phyloP scores from a whole-genome alignment of 2,113 vertebrate genomes.

The Lamprotornis superbus region DNA sequence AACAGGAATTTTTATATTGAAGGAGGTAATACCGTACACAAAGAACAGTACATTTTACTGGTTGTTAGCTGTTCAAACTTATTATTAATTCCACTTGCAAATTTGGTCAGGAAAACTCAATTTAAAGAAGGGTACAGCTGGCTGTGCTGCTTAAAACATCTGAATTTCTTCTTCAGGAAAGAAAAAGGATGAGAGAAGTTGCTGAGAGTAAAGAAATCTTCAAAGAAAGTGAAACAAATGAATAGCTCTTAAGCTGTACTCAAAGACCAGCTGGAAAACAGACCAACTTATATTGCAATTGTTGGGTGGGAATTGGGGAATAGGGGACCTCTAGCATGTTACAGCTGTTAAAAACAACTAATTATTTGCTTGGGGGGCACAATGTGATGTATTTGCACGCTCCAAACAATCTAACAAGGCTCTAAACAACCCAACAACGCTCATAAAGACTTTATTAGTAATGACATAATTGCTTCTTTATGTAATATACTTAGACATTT shows the following conservation, averaged over 20 bases:
- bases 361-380: not conserved
- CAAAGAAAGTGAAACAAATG: slow-evolving; percentile 16
- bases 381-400: not conserved
- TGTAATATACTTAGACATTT: not conserved
- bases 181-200: not conserved
- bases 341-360: slow-evolving; percentile 24
- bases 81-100: not conserved
- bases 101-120: not conserved
- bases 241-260: not conserved
- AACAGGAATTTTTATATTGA: not conserved
- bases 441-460: not conserved
- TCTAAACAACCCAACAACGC: not conserved
- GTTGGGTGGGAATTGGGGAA: not conserved
- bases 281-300: not conserved
- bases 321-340: not conserved
- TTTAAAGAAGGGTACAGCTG: not conserved
- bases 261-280: slow-evolving; percentile 32
- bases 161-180: not conserved
- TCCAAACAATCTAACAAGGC: not conserved
- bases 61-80: not conserved
- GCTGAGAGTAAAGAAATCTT: not conserved
- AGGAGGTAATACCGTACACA: not conserved
- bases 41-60: not conserved
- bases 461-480: slow-evolving; percentile 1
- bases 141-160: not conserved